A percentile compares a stretch with the other conserved stretches of the same genome.
Evolutionary conservation across 1,140 invertebrate species (phyloP).

Genomic region (Drosophila serrata): DNA sequence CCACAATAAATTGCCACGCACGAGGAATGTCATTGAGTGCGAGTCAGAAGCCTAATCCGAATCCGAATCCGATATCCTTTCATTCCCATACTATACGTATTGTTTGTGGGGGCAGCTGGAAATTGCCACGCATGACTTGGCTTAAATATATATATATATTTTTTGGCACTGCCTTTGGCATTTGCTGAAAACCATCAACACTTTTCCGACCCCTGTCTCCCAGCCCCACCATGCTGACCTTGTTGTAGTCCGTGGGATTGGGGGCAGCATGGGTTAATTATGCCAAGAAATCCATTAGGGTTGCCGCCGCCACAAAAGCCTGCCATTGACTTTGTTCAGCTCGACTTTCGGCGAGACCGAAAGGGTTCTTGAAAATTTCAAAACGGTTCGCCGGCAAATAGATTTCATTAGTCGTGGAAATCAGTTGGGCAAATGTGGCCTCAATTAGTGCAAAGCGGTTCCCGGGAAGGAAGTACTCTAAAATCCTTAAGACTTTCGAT

Average conservation of each 20-base stretch:
- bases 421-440: not conserved
- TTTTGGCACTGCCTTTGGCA: constrained; percentile 61
- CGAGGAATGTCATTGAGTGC: constrained; percentile 76
- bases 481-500: not conserved
- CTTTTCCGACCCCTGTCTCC: constrained; percentile 38
- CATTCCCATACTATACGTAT: constrained; percentile 26
- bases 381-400: not conserved
- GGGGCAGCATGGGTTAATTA: constrained; percentile 68
- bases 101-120: constrained; percentile 68
- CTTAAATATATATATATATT: constrained; percentile 59
- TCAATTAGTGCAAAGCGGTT: constrained; percentile 7
- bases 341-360: constrained; percentile 7
- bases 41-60: constrained; percentile 14
- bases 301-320: constrained; percentile 35
- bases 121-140: constrained; percentile 76
- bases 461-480: constrained; percentile 4
- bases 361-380: constrained; percentile 27
- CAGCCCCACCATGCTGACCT: constrained; percentile 29
- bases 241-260: not conserved
- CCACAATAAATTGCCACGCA: constrained; percentile 78
- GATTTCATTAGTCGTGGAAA: constrained; percentile 18
- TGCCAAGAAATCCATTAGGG: constrained; percentile 77
- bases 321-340: constrained; percentile 59
- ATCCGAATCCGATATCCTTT: constrained; percentile 21
- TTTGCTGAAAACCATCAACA: constrained; percentile 62